Evolutionary conservation across 1,140 invertebrate species (phyloP).

Genomic region (Diuraphis noxia): DNA sequence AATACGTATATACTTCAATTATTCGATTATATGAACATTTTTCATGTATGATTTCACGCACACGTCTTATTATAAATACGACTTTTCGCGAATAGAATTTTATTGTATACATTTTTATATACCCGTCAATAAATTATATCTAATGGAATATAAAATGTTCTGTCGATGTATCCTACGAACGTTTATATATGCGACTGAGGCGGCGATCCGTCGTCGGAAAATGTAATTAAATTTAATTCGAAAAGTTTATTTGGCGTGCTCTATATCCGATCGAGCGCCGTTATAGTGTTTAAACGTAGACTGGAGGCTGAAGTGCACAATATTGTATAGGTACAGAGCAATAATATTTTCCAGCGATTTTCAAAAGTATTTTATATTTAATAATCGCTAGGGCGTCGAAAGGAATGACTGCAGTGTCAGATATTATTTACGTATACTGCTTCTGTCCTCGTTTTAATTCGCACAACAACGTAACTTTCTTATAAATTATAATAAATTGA

Average conservation of each 20-base stretch:
- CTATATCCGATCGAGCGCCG: neutral
- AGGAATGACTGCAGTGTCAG: neutral
- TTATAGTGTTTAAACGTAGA: neutral
- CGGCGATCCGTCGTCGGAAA: neutral
- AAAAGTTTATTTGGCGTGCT: constrained; percentile 1
- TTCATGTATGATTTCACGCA: no score
- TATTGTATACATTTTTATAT: neutral
- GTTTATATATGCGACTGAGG: neutral
- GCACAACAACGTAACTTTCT: neutral
- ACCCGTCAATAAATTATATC: neutral
- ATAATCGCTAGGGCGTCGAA: neutral
- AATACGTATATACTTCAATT: neutral
- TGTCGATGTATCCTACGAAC: neutral
- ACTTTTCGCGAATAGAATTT: neutral
- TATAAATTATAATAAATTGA: no score
- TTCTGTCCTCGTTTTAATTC: neutral
- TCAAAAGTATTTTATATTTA: neutral
- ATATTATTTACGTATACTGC: neutral
- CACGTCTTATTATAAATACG: neutral
- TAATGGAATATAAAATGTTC: neutral
- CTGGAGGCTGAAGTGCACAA: neutral
- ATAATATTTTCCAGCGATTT: neutral
- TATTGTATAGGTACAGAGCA: neutral
- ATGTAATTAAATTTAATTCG: neutral
- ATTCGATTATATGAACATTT: neutral